Evolutionary conservation across 1,140 invertebrate genomes (phyloP).

Genomic region (Papilio polytes): DNA sequence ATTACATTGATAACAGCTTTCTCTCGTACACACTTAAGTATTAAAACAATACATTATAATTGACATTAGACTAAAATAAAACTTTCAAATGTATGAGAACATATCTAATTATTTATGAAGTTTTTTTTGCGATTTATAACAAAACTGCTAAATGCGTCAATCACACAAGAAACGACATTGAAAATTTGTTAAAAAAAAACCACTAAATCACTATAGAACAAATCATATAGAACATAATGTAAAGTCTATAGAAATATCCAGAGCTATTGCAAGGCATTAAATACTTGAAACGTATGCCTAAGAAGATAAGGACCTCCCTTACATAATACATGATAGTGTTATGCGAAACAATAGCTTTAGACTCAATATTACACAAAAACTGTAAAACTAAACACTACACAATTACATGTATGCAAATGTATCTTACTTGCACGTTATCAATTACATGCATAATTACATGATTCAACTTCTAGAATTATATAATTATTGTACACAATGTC

Average conservation of each 20-base stretch:
- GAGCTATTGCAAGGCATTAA: too few species aligned
- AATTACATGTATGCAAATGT: background rate
- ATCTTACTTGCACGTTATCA: background rate
- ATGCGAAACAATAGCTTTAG: too few species aligned
- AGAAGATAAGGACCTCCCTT: too few species aligned
- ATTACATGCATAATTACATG: background rate
- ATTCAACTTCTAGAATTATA: background rate
- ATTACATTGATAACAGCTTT: background rate
- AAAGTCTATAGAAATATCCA: too few species aligned
- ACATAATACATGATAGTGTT: too few species aligned
- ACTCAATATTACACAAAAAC: background rate
- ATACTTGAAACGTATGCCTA: too few species aligned
- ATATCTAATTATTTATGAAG: background rate
- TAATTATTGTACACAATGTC: background rate
- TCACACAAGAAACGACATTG: background rate
- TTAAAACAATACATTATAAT: background rate
- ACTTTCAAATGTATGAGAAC: constrained; percentile 8
- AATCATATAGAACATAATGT: background rate
- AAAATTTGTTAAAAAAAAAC: background rate
- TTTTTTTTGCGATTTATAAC: background rate
- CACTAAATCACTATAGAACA: too few species aligned
- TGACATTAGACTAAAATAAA: background rate
- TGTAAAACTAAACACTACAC: background rate
- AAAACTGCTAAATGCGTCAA: background rate
- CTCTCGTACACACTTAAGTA: background rate